These are phyloP conservation scores for Crypturellus tataupa DNA, from an alignment of 2,797 vertebrate species.

Conservation along the genomic window DNA sequence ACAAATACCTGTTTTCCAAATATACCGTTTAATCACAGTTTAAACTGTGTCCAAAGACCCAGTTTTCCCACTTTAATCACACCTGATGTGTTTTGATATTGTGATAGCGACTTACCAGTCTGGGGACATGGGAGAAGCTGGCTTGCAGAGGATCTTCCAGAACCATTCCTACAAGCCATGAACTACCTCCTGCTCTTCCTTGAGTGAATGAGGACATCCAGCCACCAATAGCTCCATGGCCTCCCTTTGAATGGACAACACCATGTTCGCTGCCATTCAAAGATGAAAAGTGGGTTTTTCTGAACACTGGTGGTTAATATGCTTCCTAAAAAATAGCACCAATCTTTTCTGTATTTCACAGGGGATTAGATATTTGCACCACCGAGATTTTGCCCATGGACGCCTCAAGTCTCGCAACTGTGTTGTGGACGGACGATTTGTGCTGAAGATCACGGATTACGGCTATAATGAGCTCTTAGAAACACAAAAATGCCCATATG, in stretches of 20 bases:
- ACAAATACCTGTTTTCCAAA: neutral
- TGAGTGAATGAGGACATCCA: neutral
- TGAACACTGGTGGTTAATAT: neutral
- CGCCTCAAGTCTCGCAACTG: constrained; percentile 93
- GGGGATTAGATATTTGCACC: constrained; percentile 95
- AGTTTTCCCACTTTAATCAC: neutral
- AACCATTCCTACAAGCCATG: neutral
- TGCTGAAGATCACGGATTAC: constrained; percentile 94
- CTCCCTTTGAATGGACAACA: neutral
- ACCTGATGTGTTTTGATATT: neutral
- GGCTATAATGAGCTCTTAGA: constrained; percentile 89
- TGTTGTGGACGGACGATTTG: constrained; percentile 93
- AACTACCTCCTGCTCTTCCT: neutral
- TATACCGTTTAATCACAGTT: no score
- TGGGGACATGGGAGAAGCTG: neutral
- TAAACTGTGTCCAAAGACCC: no score
- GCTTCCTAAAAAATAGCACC: neutral
- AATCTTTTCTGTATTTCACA: constrained; percentile 58
- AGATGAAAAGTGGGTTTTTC: neutral
- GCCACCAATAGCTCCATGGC: neutral
- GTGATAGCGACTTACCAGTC: neutral
- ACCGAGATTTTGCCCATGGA: constrained; percentile 89
- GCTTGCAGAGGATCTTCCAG: neutral
- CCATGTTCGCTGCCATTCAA: neutral
- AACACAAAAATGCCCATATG: constrained; percentile 84